A percentile compares a stretch with the other conserved stretches of the same genome.
phyloP scores from a whole-genome alignment of 2,888 invertebrate species.

The Aphrophora alni region DNA sequence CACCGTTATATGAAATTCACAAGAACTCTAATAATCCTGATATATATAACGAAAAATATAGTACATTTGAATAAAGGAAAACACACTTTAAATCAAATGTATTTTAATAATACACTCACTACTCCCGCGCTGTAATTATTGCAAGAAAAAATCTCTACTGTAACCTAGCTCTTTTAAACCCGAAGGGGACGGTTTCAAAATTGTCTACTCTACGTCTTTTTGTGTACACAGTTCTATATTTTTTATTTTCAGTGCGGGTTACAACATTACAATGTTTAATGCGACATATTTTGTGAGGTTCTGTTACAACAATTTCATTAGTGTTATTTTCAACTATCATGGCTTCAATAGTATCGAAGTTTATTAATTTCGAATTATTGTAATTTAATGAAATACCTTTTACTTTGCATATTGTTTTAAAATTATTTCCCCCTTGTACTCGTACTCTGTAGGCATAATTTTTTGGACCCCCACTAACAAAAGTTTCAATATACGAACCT shows the following conservation, averaged over 20 bases:
- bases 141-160: too few relatives aligned
- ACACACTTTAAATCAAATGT: too few relatives aligned
- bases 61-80: too few relatives aligned
- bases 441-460: conserved; percentile 52
- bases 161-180: not conserved
- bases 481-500: conserved; percentile 52
- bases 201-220: not conserved
- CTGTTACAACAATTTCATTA: not conserved
- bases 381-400: not conserved
- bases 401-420: conserved; percentile 3
- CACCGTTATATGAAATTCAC: too few relatives aligned
- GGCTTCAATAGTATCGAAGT: not conserved
- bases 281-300: not conserved
- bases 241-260: not conserved
- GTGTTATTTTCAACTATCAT: not conserved
- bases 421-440: not conserved
- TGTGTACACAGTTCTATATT: conserved; percentile 11
- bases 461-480: conserved; percentile 54
- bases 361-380: not conserved
- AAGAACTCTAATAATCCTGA: too few relatives aligned
- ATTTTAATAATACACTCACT: too few relatives aligned
- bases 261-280: conserved; percentile 6
- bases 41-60: too few relatives aligned
- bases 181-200: conserved; percentile 15
- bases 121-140: too few relatives aligned